These are phyloP conservation scores for Dicyrtoma fusca DNA, from an alignment of 2,888 invertebrate species.

Conservation along the genomic window DNA sequence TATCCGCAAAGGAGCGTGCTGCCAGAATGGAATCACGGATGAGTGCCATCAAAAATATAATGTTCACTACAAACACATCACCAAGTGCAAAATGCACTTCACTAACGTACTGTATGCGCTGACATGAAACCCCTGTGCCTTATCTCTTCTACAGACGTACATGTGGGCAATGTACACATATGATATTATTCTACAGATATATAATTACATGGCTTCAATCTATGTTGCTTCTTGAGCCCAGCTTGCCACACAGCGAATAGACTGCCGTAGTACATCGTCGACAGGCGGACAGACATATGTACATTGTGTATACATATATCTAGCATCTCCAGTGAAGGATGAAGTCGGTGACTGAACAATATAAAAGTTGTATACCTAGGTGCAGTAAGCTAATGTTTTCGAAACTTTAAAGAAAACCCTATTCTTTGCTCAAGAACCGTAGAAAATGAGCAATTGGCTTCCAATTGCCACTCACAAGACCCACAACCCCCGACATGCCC, in stretches of 20 bases:
- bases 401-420: not conserved
- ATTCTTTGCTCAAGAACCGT: slow-evolving; percentile 16
- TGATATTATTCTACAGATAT: too few relatives aligned
- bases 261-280: too few relatives aligned
- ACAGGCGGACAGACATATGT: not conserved
- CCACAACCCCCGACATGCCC: not conserved
- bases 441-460: slow-evolving; percentile 28
- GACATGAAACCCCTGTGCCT: too few relatives aligned
- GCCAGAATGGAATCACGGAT: slow-evolving; percentile 26
- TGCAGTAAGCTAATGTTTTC: not conserved
- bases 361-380: too few relatives aligned
- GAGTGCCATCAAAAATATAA: slow-evolving; percentile 18
- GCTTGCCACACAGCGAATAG: too few relatives aligned
- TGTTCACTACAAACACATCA: not conserved
- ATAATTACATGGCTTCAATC: too few relatives aligned
- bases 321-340: not conserved
- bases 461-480: not conserved
- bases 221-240: too few relatives aligned
- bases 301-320: not conserved
- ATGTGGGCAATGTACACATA: too few relatives aligned
- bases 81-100: too few relatives aligned
- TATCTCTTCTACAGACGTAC: too few relatives aligned
- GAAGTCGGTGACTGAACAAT: not conserved
- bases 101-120: too few relatives aligned
- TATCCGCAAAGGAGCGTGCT: slow-evolving; percentile 20